Evolutionary conservation across 2,113 vertebrate genomes (phyloP), one percentile per base, ranked within the genome.

Genomic region (Epinephelus moara): DNA sequence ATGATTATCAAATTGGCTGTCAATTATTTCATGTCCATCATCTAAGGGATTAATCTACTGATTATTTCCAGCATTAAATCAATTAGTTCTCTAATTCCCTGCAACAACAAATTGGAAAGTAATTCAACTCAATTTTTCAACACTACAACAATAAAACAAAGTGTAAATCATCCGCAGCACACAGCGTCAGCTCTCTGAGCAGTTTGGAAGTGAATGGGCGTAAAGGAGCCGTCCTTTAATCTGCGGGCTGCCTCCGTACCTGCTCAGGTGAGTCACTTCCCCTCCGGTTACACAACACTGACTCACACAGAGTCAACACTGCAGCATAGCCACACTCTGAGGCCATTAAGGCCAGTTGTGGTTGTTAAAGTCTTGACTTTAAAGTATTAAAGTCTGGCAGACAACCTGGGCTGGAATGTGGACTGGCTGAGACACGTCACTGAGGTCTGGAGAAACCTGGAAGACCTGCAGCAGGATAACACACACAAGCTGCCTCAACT

Each of bases 381-480:
- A 56, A 83, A 76, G n/a, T 0, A 57, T 85, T 73, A 57, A 53
- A 37, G 2, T 50, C 21, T 67, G 66, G 55, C 81, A 74, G 64
- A 27, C n/a, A 15, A 77, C 17, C 23, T 2, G 30, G 49, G 63
- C 33, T 82, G 84, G 87, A 89, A 92, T 87, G 87, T 37, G 2
- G n/a, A 91, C 89, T 37, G 18, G 91, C 75, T 37, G 70, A 45
- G 82, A 78, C 89, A 62, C 10, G 81, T 61, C 85, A 47, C 6
- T 3, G 11, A 45, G 18, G 23, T 55, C 2, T 61, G 49, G 33
- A 40, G 45, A 56, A 33, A 23, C 84, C 15, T 55, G 33, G 53
- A 63, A 19, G 30, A 50, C 56, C 70, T 62, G 12, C 13, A 56
- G 6, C 68, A 40, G 75, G 56, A 25, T 14, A 11, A 25, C 13